Base-by-base conservation (phyloP, 1,140 invertebrate species). In the Drosophila guanche region DNA sequence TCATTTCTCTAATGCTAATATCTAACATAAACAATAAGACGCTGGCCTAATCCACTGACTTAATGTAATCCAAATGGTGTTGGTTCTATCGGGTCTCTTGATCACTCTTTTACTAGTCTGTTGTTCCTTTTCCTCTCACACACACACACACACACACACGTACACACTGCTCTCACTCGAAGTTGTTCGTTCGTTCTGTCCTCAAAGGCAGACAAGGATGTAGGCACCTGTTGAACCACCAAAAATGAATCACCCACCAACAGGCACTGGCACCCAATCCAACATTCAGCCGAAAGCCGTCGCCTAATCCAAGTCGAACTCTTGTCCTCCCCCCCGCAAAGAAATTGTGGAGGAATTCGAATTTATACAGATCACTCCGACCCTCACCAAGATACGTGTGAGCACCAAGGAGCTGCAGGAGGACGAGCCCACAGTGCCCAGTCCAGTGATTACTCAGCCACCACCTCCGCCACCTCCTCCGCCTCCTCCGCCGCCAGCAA, bases 361-460 rank as follows among this genome's bases (percentile, higher is more conserved):
- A 92, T 96, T 96, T 92, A 95, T 96, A 91, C 95, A 96, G 75
- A 95, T 96, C 73, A 95, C 95, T 57, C 94, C 95, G 40, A 96
- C 95, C 56, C 91, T 96, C 79, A 96, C 95, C 65, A 94, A 95
- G 92, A 96, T 96, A 81, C 94, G 95, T 89, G 94, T 96, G 16
- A 95, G 95, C 89, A 95, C 94, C 91, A 94, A 93, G 57, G 91
- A 89, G 37, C 74, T 89, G 33, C 62, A 79, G n/a, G 51, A 60
- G 42, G 65, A 71, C 20, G 54, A 65, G 33, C 16, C 33, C 10
- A 4, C 33, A 12, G 33, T 12, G 33, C 33, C 33, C 10, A 37
- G 33, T 37, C 33, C 60, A 25, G n/a, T 33, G 1, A 42, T 12
- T 25, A 43, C 27, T 5, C 33, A 10, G 50, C 60, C 60, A 3